phyloP scores from a whole-genome alignment of 2,888 invertebrate genomes.

The Pristionchus fissidentatus region DNA sequence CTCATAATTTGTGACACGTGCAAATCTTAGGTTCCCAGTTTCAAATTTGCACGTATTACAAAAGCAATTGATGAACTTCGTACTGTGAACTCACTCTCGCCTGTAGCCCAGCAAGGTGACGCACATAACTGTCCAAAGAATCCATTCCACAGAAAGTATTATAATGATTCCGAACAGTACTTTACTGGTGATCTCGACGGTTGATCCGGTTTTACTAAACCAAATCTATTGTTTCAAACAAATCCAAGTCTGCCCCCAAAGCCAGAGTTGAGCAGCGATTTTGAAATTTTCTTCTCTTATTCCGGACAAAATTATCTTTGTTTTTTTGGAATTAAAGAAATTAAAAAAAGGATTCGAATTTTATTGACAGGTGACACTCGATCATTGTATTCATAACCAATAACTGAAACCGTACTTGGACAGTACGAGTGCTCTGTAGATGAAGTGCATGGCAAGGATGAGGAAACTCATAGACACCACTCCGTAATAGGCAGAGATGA shows the following conservation, averaged over 20 bases:
- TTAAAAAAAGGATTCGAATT: no score
- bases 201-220: neutral
- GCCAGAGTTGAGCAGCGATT: no score
- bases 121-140: neutral
- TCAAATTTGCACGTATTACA: no score
- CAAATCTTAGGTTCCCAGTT: no score
- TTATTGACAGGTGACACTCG: no score
- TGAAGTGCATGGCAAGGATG: slow-evolving; percentile 2
- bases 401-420: neutral
- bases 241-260: no score
- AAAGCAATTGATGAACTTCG: neutral
- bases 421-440: neutral
- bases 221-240: neutral
- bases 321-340: no score
- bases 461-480: slow-evolving; percentile 17
- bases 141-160: neutral
- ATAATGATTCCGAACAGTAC: neutral
- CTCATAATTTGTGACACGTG: no score
- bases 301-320: no score
- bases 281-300: no score
- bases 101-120: neutral
- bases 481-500: neutral
- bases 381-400: no score
- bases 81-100: neutral
- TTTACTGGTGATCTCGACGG: neutral